Evolutionary conservation across 2,797 vertebrate species (phyloP).

Genomic region (Coregonus suidteri): DNA sequence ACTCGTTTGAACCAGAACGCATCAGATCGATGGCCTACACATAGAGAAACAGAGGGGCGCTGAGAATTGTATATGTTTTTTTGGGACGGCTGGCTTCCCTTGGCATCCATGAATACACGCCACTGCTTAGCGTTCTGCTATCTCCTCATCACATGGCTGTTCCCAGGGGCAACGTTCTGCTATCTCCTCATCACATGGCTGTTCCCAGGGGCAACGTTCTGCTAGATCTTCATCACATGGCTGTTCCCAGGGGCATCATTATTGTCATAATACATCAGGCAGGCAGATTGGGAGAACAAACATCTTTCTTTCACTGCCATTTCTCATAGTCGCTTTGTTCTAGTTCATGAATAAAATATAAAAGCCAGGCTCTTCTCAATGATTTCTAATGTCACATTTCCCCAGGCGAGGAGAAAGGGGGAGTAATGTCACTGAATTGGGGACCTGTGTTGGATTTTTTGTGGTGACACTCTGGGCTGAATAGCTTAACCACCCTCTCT

Average conservation of each 20-base stretch:
- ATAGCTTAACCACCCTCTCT: slow-evolving; percentile 9
- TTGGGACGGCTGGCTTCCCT: too few relatives aligned
- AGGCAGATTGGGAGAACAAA: slow-evolving; percentile 24
- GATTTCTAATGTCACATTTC: slow-evolving; percentile 26
- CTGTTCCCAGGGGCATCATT: slow-evolving; percentile 8
- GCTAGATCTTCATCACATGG: too few relatives aligned
- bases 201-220: too few relatives aligned
- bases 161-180: too few relatives aligned
- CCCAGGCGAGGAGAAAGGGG: background rate
- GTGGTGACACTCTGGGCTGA: slow-evolving; percentile 43
- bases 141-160: too few relatives aligned
- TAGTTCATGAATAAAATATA: slow-evolving; percentile 63
- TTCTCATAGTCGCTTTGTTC: slow-evolving; percentile 48
- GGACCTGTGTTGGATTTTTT: slow-evolving; percentile 44
- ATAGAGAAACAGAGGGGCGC: too few relatives aligned
- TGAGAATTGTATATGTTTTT: too few relatives aligned
- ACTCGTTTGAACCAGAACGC: too few relatives aligned
- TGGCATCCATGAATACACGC: too few relatives aligned
- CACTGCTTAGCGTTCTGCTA: too few relatives aligned
- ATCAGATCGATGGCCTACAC: too few relatives aligned
- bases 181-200: too few relatives aligned
- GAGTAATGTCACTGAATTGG: slow-evolving; percentile 25
- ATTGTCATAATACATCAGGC: slow-evolving; percentile 30
- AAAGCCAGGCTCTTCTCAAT: slow-evolving; percentile 33
- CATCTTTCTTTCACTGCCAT: slow-evolving; percentile 42